Conservation (phyloP, 2,888 invertebrate genomes). For the Patella caerulea region DNA sequence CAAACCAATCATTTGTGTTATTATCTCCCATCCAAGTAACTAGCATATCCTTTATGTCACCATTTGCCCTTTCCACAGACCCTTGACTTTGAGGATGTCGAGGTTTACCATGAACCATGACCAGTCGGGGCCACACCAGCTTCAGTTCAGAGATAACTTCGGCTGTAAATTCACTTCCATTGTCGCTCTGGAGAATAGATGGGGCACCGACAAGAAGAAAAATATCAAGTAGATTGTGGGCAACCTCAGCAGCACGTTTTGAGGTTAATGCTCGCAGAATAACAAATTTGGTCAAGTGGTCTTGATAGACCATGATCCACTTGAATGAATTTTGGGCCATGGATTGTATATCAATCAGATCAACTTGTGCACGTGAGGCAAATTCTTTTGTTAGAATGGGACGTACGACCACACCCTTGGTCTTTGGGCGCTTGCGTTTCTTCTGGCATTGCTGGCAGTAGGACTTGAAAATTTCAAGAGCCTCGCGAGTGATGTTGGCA, state of each 20-base stretch:
- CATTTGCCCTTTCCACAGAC: conserved; percentile 24
- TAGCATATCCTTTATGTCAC: conserved; percentile 26
- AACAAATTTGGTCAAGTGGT: too few species aligned
- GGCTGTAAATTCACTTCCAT: conserved; percentile 21
- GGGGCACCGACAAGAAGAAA: conserved; percentile 32
- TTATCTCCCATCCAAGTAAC: conserved; percentile 16
- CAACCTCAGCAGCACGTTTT: conserved; percentile 19
- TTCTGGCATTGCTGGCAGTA: too few species aligned
- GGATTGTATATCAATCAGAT: too few species aligned
- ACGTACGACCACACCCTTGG: too few species aligned
- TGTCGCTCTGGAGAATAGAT: conserved; percentile 27
- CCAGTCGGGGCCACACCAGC: conserved; percentile 13
- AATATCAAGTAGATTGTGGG: conserved; percentile 28
- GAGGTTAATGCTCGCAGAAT: too few species aligned
- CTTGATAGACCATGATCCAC: too few species aligned
- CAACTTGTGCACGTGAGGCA: too few species aligned
- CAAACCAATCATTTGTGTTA: not conserved
- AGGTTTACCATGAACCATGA: conserved; percentile 20
- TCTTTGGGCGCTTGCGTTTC: too few species aligned
- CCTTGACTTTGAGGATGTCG: conserved; percentile 23
- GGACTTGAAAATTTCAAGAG: too few species aligned
- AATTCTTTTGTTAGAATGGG: too few species aligned
- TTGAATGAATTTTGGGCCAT: too few species aligned
- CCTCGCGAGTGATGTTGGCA: too few species aligned
- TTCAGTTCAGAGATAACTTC: conserved; percentile 21